Evolutionary conservation across 2,888 invertebrate genomes (phyloP).

Genomic region (Hydriomena furcata): DNA sequence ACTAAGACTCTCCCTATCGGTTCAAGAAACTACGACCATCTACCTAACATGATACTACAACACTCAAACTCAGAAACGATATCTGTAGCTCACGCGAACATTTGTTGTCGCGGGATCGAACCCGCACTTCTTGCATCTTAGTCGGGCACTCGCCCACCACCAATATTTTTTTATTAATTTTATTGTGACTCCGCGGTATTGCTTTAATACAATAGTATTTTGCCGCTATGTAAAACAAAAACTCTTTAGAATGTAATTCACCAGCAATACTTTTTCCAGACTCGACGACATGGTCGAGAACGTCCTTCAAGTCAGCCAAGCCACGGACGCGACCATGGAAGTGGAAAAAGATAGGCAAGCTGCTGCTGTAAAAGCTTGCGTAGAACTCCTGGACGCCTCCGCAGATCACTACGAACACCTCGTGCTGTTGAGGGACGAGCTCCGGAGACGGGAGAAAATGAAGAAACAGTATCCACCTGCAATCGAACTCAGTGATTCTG

Average conservation of each 20-base stretch:
- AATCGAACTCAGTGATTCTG: constrained; percentile 54
- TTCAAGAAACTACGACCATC: no score
- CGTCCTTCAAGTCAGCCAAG: constrained; percentile 60
- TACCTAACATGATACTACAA: no score
- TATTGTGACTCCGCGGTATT: no score
- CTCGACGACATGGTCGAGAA: constrained; percentile 70
- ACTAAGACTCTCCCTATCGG: no score
- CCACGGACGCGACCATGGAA: constrained; percentile 58
- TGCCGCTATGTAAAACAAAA: no score
- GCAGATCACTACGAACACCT: constrained; percentile 71
- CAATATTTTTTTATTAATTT: no score
- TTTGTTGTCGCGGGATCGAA: no score
- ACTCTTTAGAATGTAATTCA: neutral
- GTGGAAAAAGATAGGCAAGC: constrained; percentile 60
- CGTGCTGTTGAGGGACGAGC: constrained; percentile 61
- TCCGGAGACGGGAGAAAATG: constrained; percentile 48
- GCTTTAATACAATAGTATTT: no score
- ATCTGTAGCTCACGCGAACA: no score
- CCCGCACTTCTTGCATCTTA: no score
- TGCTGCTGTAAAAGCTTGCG: constrained; percentile 58
- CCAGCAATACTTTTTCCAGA: constrained; percentile 38
- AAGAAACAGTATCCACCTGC: constrained; percentile 56
- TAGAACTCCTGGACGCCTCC: constrained; percentile 64
- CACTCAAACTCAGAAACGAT: no score
- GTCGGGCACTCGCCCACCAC: no score